A percentile compares a stretch with the other conserved stretches of the same genome.
phyloP scores from a whole-genome alignment of 2,797 vertebrate genomes.

The Catharus ustulatus region DNA sequence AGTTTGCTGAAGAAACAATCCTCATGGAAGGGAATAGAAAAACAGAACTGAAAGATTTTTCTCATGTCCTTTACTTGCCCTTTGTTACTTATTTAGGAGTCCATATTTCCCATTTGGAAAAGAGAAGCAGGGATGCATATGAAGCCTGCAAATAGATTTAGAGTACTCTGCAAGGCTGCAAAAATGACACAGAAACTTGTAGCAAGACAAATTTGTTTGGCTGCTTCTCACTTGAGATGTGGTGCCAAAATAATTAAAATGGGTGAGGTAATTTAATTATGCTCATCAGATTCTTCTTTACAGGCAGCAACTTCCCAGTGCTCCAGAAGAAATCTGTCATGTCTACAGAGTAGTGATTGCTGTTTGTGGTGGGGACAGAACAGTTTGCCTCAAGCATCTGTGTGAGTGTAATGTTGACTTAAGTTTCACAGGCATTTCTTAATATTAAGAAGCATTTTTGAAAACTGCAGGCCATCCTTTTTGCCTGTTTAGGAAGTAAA shows the following conservation, averaged over 20 bases:
- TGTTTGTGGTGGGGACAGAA: constrained; percentile 33
- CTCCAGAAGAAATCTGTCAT: constrained; percentile 42
- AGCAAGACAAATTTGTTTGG: constrained; percentile 6
- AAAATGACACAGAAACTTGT: background rate
- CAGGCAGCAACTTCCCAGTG: constrained; percentile 14
- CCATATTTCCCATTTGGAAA: background rate
- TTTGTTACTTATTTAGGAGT: background rate
- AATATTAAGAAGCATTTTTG: constrained; percentile 9
- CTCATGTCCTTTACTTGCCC: background rate
- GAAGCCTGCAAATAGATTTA: background rate
- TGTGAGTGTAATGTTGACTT: constrained; percentile 5
- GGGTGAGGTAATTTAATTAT: constrained; percentile 46
- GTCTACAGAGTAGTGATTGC: constrained; percentile 10
- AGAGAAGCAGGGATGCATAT: background rate
- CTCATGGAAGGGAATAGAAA: background rate
- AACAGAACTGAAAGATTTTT: background rate
- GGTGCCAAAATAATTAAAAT: constrained; percentile 50
- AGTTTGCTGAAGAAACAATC: background rate
- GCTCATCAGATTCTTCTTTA: constrained; percentile 42
- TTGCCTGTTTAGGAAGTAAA: constrained; percentile 8
- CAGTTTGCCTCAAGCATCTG: constrained; percentile 17
- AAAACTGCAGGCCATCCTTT: constrained; percentile 7
- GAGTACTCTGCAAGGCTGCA: background rate
- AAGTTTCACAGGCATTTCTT: constrained; percentile 13
- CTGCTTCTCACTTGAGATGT: constrained; percentile 25